Evolutionary conservation across 2,797 vertebrate species (phyloP), one percentile per base, ranked within the genome.

Genomic region (Cichlasoma orientale): DNA sequence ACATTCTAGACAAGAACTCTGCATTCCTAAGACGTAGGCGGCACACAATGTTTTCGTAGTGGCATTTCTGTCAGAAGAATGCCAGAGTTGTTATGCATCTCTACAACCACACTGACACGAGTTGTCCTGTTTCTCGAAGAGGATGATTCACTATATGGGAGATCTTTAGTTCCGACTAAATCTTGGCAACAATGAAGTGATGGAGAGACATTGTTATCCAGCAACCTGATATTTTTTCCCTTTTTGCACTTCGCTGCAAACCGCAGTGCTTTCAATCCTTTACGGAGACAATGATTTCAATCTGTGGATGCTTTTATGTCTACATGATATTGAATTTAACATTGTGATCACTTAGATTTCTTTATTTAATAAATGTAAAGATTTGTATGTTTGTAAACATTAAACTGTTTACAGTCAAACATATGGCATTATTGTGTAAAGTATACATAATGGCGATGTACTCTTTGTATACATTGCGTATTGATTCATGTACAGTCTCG

Each of bases 41-140:
- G 91, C 82, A 77, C 82, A 76, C 66, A 79, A 82, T 90, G 91
- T 91, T 93, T 92, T 89, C 72, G 44, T 87, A 84, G 92, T 91
- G 92, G 85, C 91, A 87, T 91, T 88, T 89, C 89, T 94, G 94
- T 94, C 94, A 88, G 84, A 81, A 85, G 81, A 88, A 90, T 90
- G 89, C 78, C 11, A 69, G 55, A 83, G 83, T 87, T 74, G 80
- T 86, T 90, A 52, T 79, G 86, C 82, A 72, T 89, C 86, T 85
- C 77, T 76, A 61, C 88, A 84, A 81, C 78, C 77, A 77, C 25
- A 55, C 85, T 93, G 90, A 92, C 94, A 89, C 3, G 11, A 78
- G 71, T 79, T 70, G 82, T 87, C 88, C 85, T 76, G 75, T 80
- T 86, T 83, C 87, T 83, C 72, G 56, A 79, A 83, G 74, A 75